These are phyloP conservation scores for Parazoanthus swiftii DNA, from an alignment of 92 coral and sea anemone genomes.

Conservation along the genomic window DNA sequence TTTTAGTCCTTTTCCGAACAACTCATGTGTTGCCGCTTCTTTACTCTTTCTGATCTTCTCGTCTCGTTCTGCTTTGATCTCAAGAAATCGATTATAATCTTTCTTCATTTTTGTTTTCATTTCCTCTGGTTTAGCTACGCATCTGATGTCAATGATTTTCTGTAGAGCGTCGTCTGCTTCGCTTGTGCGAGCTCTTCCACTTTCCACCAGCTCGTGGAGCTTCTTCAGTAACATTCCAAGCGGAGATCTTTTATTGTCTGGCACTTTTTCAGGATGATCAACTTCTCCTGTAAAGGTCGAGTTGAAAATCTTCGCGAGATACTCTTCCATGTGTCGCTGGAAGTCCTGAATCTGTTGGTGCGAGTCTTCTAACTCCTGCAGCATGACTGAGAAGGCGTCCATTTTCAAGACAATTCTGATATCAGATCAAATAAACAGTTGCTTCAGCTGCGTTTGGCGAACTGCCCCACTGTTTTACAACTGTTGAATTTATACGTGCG, in stretches of 20 bases:
- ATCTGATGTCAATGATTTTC: constrained; percentile 43
- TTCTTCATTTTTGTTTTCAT: constrained; percentile 6
- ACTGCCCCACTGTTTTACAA: too few relatives aligned
- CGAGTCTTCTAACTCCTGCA: neutral
- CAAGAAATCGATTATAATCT: constrained; percentile 22
- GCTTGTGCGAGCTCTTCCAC: constrained; percentile 15
- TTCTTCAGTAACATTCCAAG: too few relatives aligned
- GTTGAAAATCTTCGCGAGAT: too few relatives aligned
- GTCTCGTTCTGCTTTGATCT: constrained; percentile 13
- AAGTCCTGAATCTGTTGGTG: neutral
- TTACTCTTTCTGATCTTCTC: neutral
- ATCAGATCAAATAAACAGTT: too few relatives aligned
- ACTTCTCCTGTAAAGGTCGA: constrained; percentile 10
- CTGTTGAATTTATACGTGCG: too few relatives aligned
- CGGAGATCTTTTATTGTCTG: neutral
- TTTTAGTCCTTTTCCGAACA: neutral
- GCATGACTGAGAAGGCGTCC: too few relatives aligned
- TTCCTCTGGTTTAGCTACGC: constrained; percentile 7
- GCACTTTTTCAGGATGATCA: neutral
- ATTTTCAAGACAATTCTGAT: too few relatives aligned
- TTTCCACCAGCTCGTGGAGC: too few relatives aligned
- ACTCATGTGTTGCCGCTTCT: neutral
- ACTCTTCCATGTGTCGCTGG: too few relatives aligned
- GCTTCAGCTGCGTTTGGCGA: too few relatives aligned
- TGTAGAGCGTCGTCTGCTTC: constrained; percentile 42